Conservation (phyloP, 2,797 vertebrate species). For the Aplochiton taeniatus region DNA sequence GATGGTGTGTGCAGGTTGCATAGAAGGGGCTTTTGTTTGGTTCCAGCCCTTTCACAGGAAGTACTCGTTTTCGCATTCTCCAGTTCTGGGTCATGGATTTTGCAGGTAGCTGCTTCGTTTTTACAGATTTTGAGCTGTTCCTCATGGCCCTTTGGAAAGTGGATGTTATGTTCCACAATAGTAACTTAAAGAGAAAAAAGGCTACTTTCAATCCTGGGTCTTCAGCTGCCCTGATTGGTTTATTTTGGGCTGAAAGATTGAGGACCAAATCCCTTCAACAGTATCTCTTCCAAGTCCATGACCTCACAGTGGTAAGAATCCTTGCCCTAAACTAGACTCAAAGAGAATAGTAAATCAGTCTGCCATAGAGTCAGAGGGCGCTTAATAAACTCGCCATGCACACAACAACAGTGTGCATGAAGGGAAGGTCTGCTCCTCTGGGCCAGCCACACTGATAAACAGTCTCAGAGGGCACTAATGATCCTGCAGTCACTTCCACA, state of each 20-base stretch:
- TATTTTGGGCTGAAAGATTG: no score
- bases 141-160: no score
- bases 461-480: constrained; percentile 46
- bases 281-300: no score
- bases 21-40: constrained; percentile 67
- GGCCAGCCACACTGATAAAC: constrained; percentile 64
- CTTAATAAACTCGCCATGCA: constrained; percentile 27
- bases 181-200: no score
- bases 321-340: no score
- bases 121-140: no score
- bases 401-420: constrained; percentile 41
- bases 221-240: no score
- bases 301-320: no score
- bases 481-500: constrained; percentile 55
- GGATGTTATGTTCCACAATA: no score
- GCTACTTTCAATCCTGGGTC: no score
- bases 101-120: no score
- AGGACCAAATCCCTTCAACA: no score
- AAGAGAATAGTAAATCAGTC: neutral
- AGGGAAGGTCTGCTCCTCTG: constrained; percentile 30
- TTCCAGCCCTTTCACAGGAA: constrained; percentile 60
- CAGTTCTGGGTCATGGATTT: constrained; percentile 1
- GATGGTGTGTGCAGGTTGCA: constrained; percentile 30
- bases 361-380: constrained; percentile 8
- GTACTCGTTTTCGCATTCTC: constrained; percentile 55